Conservation (phyloP, 1,140 invertebrate genomes). For the Drosophila tsacasi region DNA sequence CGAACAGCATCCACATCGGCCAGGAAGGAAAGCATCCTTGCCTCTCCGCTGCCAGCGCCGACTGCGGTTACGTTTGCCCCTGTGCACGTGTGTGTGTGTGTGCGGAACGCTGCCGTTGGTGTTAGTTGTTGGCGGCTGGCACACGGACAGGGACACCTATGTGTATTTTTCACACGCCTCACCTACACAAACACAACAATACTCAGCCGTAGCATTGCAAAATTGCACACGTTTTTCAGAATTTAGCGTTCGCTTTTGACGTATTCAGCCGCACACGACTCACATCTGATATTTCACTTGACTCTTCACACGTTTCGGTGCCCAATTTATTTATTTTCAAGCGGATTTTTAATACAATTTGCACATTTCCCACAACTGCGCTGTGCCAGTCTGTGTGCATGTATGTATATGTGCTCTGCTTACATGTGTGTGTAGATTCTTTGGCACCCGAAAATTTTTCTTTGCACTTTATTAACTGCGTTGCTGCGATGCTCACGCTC, state of each 20-base stretch:
- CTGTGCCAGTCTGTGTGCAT: constrained; percentile 45
- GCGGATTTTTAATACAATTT: constrained; percentile 67
- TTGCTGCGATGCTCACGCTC: constrained; percentile 33
- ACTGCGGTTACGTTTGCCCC: constrained; percentile 75
- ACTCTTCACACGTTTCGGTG: constrained; percentile 23
- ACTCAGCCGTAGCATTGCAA: constrained; percentile 45
- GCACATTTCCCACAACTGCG: constrained; percentile 71
- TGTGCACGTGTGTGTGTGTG: constrained; percentile 12
- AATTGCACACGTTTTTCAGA: constrained; percentile 56
- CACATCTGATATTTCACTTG: constrained; percentile 33
- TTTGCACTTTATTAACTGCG: constrained; percentile 36
- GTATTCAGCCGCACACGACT: constrained; percentile 26
- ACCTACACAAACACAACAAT: constrained; percentile 42
- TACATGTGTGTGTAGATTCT: constrained; percentile 60
- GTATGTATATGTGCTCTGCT: constrained; percentile 33
- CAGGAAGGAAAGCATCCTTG: constrained; percentile 74
- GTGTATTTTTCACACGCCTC: constrained; percentile 66
- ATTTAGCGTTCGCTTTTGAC: constrained; percentile 16
- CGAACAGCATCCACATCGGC: constrained; percentile 75
- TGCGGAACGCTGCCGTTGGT: constrained; percentile 23
- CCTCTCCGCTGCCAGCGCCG: constrained; percentile 51
- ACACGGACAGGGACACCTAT: constrained; percentile 54
- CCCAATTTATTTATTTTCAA: constrained; percentile 54
- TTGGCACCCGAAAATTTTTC: constrained; percentile 67
- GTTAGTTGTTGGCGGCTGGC: constrained; percentile 61